Evolutionary conservation across 2,797 vertebrate species (phyloP).

Genomic region (Philypnodon macrostomus): DNA sequence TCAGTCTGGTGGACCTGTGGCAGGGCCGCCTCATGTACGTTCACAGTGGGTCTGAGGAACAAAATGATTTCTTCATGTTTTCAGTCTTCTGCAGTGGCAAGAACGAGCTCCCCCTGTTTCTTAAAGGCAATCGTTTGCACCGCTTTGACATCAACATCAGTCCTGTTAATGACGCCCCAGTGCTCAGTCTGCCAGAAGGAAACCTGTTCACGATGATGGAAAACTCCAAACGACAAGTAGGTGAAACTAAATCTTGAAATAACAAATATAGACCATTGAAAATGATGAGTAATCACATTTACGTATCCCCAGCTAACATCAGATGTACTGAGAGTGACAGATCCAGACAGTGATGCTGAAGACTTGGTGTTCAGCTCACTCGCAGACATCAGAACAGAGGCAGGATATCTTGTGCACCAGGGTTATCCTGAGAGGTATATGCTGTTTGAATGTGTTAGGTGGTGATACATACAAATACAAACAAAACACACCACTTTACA

Average conservation of each 20-base stretch:
- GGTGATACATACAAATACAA: no score
- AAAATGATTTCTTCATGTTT: slow-evolving; percentile 83
- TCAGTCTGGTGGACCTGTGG: slow-evolving; percentile 84
- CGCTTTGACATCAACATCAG: slow-evolving; percentile 80
- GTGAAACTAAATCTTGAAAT: not conserved
- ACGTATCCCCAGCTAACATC: slow-evolving; percentile 58
- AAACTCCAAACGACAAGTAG: slow-evolving; percentile 78
- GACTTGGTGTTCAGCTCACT: slow-evolving; percentile 80
- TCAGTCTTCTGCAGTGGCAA: slow-evolving; percentile 77
- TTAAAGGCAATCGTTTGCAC: slow-evolving; percentile 71
- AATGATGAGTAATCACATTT: slow-evolving; percentile 4
- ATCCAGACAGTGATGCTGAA: slow-evolving; percentile 80
- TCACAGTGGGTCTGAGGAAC: slow-evolving; percentile 85
- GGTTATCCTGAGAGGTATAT: slow-evolving; percentile 75
- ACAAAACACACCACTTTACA: no score
- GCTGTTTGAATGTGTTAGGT: slow-evolving; percentile 16
- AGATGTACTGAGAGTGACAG: slow-evolving; percentile 75
- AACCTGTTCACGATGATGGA: slow-evolving; percentile 82
- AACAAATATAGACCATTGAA: not conserved
- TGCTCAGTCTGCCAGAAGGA: slow-evolving; percentile 81
- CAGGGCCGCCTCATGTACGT: slow-evolving; percentile 82
- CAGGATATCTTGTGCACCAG: slow-evolving; percentile 83
- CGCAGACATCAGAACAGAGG: slow-evolving; percentile 77
- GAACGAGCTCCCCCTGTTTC: slow-evolving; percentile 68
- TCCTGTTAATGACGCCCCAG: slow-evolving; percentile 84